A percentile compares a stretch with the other conserved stretches of the same genome.
phyloP scores from a whole-genome alignment of 2,113 vertebrate species.

The Anarhynchus alexandrinus region DNA sequence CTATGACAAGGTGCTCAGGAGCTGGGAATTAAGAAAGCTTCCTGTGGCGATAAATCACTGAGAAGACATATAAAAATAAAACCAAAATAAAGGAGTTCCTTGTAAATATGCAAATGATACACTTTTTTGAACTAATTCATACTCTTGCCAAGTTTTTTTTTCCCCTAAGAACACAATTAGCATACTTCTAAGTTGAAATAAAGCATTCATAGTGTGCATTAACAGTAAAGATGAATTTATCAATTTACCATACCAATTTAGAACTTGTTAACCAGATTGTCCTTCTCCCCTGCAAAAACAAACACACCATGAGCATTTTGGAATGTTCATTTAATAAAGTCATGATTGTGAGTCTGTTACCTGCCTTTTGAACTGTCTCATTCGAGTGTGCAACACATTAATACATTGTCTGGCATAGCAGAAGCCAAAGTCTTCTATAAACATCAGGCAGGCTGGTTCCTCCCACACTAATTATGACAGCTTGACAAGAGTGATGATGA shows the following conservation, averaged over 20 bases:
- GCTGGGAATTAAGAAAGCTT: not conserved
- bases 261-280: not conserved
- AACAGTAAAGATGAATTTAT: not conserved
- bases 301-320: not conserved
- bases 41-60: not conserved
- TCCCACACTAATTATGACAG: conserved; percentile 3
- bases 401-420: not conserved
- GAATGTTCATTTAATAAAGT: not conserved
- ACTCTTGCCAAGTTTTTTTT: not conserved
- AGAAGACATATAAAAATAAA: not conserved
- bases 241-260: not conserved
- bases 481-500: not conserved
- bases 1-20: not conserved
- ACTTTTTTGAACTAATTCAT: not conserved
- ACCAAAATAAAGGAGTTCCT: not conserved
- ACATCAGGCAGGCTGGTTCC: conserved; percentile 10
- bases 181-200: not conserved
- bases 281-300: not conserved
- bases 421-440: not conserved
- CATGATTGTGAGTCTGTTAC: not conserved
- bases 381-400: not conserved
- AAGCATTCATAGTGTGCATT: not conserved
- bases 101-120: not conserved
- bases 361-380: conserved; percentile 8
- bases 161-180: not conserved